A percentile compares a stretch with the other conserved stretches of the same genome.
phyloP scores from a whole-genome alignment of 2,113 vertebrate species.

The Scomber scombrus region DNA sequence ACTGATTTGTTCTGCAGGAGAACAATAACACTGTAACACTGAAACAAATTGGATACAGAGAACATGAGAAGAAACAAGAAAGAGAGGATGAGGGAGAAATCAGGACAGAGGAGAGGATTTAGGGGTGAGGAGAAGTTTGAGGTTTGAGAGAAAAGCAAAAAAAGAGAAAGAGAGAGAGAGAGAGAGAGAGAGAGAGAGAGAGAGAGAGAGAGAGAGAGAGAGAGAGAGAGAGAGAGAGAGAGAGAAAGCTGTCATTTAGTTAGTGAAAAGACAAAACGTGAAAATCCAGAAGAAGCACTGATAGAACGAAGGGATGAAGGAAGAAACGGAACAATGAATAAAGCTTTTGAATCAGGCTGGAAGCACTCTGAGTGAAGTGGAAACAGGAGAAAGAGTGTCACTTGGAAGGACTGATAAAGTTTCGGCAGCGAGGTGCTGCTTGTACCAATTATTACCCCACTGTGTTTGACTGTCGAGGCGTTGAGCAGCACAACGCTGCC shows the following conservation, averaged over 20 bases:
- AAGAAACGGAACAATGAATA: constrained; percentile 34
- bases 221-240: background rate
- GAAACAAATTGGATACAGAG: constrained; percentile 28
- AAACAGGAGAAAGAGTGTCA: constrained; percentile 50
- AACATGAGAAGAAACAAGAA: background rate
- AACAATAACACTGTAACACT: background rate
- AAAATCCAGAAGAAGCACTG: constrained; percentile 19
- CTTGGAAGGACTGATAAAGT: constrained; percentile 74
- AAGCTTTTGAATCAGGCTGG: constrained; percentile 50
- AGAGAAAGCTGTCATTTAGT: constrained; percentile 22
- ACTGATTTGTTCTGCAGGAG: background rate
- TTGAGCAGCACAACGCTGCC: constrained; percentile 73
- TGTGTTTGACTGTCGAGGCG: constrained; percentile 77
- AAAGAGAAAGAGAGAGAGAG: background rate
- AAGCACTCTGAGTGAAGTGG: constrained; percentile 14
- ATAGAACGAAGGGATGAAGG: constrained; percentile 28
- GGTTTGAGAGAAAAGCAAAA: constrained; percentile 1
- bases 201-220: background rate
- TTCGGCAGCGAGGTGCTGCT: constrained; percentile 64
- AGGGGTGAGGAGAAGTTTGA: constrained; percentile 1
- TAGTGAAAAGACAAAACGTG: constrained; percentile 22
- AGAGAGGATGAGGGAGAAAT: background rate
- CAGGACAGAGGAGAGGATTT: background rate
- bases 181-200: background rate
- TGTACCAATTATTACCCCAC: constrained; percentile 80